Percentiles rank a stretch among this genome's conserved stretches.
Conservation (phyloP, 2,797 vertebrate species). For the Eulemur albifrons region DNA sequence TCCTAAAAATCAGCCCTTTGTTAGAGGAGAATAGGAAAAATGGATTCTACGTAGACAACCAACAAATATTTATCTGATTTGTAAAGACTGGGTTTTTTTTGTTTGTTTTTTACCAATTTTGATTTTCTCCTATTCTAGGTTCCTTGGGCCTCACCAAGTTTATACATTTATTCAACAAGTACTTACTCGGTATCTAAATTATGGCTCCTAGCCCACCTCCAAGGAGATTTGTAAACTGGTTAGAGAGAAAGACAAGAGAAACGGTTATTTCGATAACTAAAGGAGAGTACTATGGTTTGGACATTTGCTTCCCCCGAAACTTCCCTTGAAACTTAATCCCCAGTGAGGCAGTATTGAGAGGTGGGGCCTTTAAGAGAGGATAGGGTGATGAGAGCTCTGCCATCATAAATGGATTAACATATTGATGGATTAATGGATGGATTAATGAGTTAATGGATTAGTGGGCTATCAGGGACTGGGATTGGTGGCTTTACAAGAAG, state of each 20-base stretch:
- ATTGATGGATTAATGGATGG: background rate
- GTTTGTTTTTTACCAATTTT: background rate
- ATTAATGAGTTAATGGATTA: background rate
- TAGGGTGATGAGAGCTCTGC: background rate
- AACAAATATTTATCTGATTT: background rate
- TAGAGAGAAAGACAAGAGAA: background rate
- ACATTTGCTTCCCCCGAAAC: background rate
- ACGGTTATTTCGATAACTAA: background rate
- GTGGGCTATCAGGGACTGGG: background rate
- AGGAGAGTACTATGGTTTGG: background rate
- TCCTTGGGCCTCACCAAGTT: background rate
- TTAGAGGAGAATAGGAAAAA: background rate
- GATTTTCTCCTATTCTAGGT: background rate
- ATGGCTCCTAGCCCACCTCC: background rate
- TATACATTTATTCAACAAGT: background rate
- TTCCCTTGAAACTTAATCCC: background rate
- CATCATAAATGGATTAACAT: background rate
- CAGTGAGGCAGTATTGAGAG: background rate
- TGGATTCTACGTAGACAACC: background rate
- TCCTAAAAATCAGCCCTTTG: background rate
- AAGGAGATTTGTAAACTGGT: background rate
- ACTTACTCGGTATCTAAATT: constrained; percentile 13
- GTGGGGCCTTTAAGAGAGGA: background rate
- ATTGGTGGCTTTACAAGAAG: background rate
- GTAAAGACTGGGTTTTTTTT: background rate